Conservation (phyloP, 2,888 invertebrate genomes). For the Liopterus haemorrhoidalis region DNA sequence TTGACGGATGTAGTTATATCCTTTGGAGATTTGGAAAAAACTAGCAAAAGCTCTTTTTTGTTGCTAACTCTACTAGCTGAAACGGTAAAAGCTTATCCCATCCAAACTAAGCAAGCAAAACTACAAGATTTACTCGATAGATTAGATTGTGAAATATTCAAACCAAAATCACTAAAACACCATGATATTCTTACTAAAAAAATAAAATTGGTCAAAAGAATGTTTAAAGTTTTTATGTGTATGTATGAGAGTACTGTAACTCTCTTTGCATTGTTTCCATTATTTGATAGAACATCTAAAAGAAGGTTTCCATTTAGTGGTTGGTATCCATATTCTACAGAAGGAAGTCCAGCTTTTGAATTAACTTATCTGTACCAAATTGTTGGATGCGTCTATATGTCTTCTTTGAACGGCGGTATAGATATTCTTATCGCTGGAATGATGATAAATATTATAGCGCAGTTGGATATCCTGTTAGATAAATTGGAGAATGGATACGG, state of each 20-base stretch:
- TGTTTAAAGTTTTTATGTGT: constrained; percentile 9
- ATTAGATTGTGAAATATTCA: constrained; percentile 11
- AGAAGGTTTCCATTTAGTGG: constrained; percentile 12
- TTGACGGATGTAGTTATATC: neutral
- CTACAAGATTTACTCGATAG: constrained; percentile 12
- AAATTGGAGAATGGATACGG: constrained; percentile 7
- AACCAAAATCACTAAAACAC: constrained; percentile 15
- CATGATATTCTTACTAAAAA: constrained; percentile 4
- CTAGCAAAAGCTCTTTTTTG: constrained; percentile 14
- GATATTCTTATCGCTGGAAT: constrained; percentile 3
- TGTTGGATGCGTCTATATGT: neutral
- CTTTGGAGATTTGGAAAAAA: constrained; percentile 5
- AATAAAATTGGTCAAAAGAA: neutral
- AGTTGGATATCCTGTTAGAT: constrained; percentile 9
- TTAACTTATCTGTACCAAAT: constrained; percentile 8
- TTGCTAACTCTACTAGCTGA: constrained; percentile 16
- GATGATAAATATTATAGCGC: constrained; percentile 6
- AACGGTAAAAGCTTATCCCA: constrained; percentile 9
- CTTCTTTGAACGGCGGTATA: constrained; percentile 8
- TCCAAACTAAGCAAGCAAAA: constrained; percentile 10
- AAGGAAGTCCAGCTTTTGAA: constrained; percentile 5
- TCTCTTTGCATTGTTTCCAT: constrained; percentile 18
- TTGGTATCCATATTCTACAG: constrained; percentile 22
- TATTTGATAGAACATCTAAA: constrained; percentile 8
- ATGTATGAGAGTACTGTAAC: constrained; percentile 8